These are phyloP conservation scores for Panopea generosa DNA, from an alignment of 2,888 invertebrate species.

Conservation along the genomic window DNA sequence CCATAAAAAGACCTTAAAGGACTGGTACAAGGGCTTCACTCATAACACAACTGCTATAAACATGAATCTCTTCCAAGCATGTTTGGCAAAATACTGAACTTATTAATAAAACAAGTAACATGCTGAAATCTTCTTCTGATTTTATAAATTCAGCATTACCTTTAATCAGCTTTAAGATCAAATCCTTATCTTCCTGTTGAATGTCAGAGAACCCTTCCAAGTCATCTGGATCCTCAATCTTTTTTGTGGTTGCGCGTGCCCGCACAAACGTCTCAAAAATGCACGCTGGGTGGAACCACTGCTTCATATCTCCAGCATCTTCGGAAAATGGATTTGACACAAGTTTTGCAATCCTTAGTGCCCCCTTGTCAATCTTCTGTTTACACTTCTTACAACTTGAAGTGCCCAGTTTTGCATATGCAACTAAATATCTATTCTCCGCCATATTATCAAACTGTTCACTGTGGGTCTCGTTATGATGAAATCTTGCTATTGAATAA, in stretches of 20 bases:
- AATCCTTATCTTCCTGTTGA: conserved; percentile 89
- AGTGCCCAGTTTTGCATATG: conserved; percentile 92
- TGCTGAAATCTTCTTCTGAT: background rate
- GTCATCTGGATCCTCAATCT: conserved; percentile 92
- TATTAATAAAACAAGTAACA: no score
- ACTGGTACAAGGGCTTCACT: no score
- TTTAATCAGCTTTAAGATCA: conserved; percentile 89
- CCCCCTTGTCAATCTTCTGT: conserved; percentile 90
- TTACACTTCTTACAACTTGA: conserved; percentile 96
- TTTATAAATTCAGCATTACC: conserved; percentile 77
- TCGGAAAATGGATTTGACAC: conserved; percentile 91
- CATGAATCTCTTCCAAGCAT: no score
- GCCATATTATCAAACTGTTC: conserved; percentile 82
- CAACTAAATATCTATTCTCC: conserved; percentile 87
- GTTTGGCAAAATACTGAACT: no score
- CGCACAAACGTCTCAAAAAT: conserved; percentile 92
- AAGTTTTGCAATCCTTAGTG: conserved; percentile 91
- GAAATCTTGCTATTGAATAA: no score
- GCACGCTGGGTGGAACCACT: conserved; percentile 92
- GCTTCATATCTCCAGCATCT: conserved; percentile 92
- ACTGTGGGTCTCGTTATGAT: no score
- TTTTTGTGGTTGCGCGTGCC: conserved; percentile 93
- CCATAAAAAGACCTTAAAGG: no score
- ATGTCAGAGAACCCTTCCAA: conserved; percentile 91
- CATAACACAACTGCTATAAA: no score